phyloP scores from a whole-genome alignment of 2,113 vertebrate species.

The Amphilophus citrinellus region DNA sequence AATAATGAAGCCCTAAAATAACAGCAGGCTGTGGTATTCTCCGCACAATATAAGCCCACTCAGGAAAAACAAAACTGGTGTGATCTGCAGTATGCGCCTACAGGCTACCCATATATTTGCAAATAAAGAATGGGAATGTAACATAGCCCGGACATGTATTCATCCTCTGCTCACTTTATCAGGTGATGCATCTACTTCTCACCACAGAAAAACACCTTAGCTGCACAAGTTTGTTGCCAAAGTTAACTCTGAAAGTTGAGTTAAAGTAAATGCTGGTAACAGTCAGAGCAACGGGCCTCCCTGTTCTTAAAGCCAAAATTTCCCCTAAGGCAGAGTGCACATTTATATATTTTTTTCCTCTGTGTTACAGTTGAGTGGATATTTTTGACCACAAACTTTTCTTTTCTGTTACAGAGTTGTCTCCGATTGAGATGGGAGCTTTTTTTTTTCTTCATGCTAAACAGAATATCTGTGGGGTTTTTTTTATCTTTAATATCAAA shows the following conservation, averaged over 20 bases:
- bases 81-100: constrained; percentile 47
- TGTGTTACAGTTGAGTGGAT: constrained; percentile 38
- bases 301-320: constrained; percentile 34
- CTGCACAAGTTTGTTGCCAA: constrained; percentile 63
- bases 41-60: constrained; percentile 39
- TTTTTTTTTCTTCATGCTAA: constrained; percentile 7
- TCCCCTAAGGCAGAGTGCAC: constrained; percentile 25
- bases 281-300: constrained; percentile 34
- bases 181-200: constrained; percentile 44
- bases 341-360: constrained; percentile 34
- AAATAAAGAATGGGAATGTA: constrained; percentile 53
- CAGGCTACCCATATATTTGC: constrained; percentile 54
- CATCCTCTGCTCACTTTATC: constrained; percentile 19
- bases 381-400: constrained; percentile 28
- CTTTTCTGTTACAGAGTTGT: constrained; percentile 6
- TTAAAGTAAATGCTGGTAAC: constrained; percentile 38
- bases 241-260: constrained; percentile 47
- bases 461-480: not conserved
- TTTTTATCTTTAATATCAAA: constrained; percentile 3
- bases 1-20: constrained; percentile 46
- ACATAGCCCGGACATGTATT: constrained; percentile 45
- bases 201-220: constrained; percentile 58
- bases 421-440: constrained; percentile 2
- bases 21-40: constrained; percentile 30
- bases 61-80: constrained; percentile 59